Conservation (phyloP, 64 coral and sea anemone genomes). For the Pachyseris speciosa region DNA sequence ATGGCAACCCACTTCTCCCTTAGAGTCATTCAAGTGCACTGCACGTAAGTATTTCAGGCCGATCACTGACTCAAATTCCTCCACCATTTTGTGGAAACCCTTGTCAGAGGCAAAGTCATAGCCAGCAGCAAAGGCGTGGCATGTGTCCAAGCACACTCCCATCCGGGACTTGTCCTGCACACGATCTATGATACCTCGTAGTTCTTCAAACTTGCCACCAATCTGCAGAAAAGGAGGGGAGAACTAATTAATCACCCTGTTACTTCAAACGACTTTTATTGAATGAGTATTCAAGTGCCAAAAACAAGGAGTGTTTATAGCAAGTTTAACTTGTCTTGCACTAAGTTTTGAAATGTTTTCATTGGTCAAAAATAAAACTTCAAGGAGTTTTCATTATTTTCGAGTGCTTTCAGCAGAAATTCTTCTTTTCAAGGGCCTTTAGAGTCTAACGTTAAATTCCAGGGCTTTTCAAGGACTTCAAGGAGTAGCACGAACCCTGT, state of each 20-base stretch:
- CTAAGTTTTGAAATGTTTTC: too few species aligned
- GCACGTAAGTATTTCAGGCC: constrained; percentile 84
- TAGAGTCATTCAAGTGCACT: constrained; percentile 94
- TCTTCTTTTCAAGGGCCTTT: too few species aligned
- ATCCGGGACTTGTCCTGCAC: constrained; percentile 92
- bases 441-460: too few species aligned
- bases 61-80: constrained; percentile 82
- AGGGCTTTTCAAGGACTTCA: too few species aligned
- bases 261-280: background rate
- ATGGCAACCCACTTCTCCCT: constrained; percentile 95
- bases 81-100: constrained; percentile 81
- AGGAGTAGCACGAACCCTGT: too few species aligned
- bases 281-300: too few species aligned
- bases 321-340: too few species aligned
- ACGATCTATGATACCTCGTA: constrained; percentile 81
- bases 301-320: too few species aligned
- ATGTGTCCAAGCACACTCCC: constrained; percentile 92
- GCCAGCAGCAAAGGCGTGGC: constrained; percentile 96
- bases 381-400: too few species aligned
- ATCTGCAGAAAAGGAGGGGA: constrained; percentile 46
- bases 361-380: too few species aligned
- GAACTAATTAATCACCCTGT: background rate
- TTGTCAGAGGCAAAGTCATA: constrained; percentile 75
- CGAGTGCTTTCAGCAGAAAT: too few species aligned
- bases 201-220: constrained; percentile 98